phyloP scores from a whole-genome alignment of 2,113 vertebrate genomes.

The Hemicordylus capensis region DNA sequence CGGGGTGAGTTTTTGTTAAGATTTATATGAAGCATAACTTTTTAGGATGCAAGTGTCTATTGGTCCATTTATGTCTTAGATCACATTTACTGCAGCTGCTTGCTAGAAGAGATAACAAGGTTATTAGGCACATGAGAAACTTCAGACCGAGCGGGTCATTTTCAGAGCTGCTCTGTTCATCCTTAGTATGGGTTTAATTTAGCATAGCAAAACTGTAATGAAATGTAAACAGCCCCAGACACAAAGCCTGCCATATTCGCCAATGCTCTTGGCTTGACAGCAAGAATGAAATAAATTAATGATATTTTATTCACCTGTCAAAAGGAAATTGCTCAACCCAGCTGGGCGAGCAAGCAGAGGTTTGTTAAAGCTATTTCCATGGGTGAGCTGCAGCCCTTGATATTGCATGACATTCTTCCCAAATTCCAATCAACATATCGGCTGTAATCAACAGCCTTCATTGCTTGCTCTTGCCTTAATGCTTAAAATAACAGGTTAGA shows the following conservation, averaged over 20 bases:
- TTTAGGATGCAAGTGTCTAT: not conserved
- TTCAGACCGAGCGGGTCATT: slow-evolving; percentile 22
- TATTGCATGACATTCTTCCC: not conserved
- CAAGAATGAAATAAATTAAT: slow-evolving; percentile 37
- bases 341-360: slow-evolving; percentile 23
- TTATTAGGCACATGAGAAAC: not conserved
- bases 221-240: slow-evolving; percentile 18
- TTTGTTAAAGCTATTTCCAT: not conserved
- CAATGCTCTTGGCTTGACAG: slow-evolving; percentile 9
- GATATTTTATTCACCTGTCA: slow-evolving; percentile 27
- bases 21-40: not conserved
- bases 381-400: slow-evolving; percentile 18
- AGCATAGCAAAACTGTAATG: slow-evolving; percentile 49
- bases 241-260: slow-evolving; percentile 30
- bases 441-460: slow-evolving; percentile 3
- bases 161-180: not conserved
- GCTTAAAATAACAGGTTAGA: not conserved
- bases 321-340: slow-evolving; percentile 30
- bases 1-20: not conserved
- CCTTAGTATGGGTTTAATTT: slow-evolving; percentile 43
- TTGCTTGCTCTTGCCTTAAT: not conserved
- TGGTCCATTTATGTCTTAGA: not conserved
- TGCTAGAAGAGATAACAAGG: slow-evolving; percentile 23
- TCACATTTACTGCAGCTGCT: slow-evolving; percentile 22
- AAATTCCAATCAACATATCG: not conserved